Evolutionary conservation across 2,113 vertebrate genomes (phyloP).

Genomic region (Mustela lutreola): DNA sequence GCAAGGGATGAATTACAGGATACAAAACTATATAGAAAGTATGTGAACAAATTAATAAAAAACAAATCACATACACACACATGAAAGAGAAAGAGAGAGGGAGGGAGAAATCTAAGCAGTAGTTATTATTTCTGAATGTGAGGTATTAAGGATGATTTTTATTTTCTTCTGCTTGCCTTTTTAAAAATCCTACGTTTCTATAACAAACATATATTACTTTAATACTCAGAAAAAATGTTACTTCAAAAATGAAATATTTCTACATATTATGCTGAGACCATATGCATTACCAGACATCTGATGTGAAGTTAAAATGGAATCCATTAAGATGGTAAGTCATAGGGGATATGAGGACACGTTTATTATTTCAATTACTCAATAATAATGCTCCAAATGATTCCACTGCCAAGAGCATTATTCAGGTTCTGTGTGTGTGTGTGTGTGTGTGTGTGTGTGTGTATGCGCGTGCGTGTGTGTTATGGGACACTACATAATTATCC

Average conservation of each 20-base stretch:
- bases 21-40: neutral
- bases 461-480: neutral
- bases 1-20: conserved; percentile 13
- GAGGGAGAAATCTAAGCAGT: neutral
- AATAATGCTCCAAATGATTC: neutral
- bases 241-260: conserved; percentile 35
- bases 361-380: conserved; percentile 22
- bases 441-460: neutral
- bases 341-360: neutral
- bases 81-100: neutral
- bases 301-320: conserved; percentile 8
- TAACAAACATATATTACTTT: conserved; percentile 27
- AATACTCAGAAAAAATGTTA: conserved; percentile 27
- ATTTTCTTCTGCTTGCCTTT: conserved; percentile 32
- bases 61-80: neutral
- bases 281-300: neutral
- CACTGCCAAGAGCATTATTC: neutral
- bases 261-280: neutral
- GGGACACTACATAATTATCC: neutral
- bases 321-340: neutral
- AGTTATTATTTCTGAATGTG: neutral
- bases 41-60: neutral
- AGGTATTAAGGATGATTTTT: conserved; percentile 38
- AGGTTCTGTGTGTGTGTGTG: neutral
- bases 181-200: neutral